A percentile compares a stretch with the other conserved stretches of the same genome.
These are phyloP conservation scores for Hypercompe scribonia DNA, from an alignment of 2,888 invertebrate genomes.

Conservation along the genomic window DNA sequence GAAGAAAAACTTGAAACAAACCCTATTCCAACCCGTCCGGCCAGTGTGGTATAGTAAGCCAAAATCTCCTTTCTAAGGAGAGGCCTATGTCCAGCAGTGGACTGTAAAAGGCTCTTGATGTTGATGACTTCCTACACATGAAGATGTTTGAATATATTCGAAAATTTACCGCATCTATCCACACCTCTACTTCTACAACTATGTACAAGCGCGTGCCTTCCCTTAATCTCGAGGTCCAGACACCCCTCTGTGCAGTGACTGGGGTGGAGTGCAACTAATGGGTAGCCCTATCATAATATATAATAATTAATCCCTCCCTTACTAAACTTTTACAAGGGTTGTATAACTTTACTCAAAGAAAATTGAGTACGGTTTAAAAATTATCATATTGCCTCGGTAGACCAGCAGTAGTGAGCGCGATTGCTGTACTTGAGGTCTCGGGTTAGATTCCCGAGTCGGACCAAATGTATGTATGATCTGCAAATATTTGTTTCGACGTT, in stretches of 20 bases:
- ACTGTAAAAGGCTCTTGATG: too few relatives aligned
- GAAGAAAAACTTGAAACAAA: too few relatives aligned
- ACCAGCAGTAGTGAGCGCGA: too few relatives aligned
- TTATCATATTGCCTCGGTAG: too few relatives aligned
- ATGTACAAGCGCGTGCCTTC: conserved; percentile 49
- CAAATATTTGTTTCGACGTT: too few relatives aligned
- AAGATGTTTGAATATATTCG: not conserved
- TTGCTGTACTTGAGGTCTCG: too few relatives aligned
- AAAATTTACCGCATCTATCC: conserved; percentile 10
- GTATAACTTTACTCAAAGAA: not conserved
- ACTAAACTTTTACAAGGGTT: conserved; percentile 26
- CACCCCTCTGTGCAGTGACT: conserved; percentile 52
- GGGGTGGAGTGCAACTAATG: conserved; percentile 53
- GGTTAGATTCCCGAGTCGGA: too few relatives aligned
- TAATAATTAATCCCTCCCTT: conserved; percentile 15
- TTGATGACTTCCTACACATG: not conserved
- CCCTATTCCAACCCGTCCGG: too few relatives aligned
- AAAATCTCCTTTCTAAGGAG: too few relatives aligned
- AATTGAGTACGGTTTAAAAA: not conserved
- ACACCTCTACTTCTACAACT: not conserved
- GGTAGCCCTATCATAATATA: conserved; percentile 35
- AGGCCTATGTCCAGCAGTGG: too few relatives aligned
- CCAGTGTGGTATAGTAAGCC: too few relatives aligned
- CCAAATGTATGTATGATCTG: too few relatives aligned
- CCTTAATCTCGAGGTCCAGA: conserved; percentile 45